phyloP scores from a whole-genome alignment of 1,140 invertebrate species.

The Sitodiplosis mosellana region DNA sequence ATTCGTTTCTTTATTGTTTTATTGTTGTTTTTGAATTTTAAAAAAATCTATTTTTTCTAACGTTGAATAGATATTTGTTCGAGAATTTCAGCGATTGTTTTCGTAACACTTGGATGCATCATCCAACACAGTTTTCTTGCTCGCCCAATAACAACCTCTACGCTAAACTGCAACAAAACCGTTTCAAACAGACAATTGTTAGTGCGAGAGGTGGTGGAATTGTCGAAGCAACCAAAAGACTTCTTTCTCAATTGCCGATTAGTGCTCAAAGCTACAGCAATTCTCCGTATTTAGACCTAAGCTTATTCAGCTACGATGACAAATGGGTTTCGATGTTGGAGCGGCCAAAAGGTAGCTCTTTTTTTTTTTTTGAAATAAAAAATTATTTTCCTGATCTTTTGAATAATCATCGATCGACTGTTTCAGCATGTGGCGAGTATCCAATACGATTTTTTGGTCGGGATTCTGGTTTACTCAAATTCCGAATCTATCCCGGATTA shows the following conservation, averaged over 20 bases:
- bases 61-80: conserved; percentile 43
- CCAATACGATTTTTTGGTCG: conserved; percentile 86
- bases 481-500: conserved; percentile 68
- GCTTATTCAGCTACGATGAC: conserved; percentile 89
- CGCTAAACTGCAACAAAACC: conserved; percentile 35
- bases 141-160: conserved; percentile 84
- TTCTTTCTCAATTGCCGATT: conserved; percentile 83
- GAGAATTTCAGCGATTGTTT: conserved; percentile 89
- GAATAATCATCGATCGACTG: no score
- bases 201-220: conserved; percentile 68
- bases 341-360: conserved; percentile 47
- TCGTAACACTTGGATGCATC: conserved; percentile 67
- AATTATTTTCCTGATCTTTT: conserved; percentile 9
- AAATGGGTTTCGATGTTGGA: conserved; percentile 93
- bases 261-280: conserved; percentile 86
- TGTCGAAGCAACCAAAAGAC: conserved; percentile 72
- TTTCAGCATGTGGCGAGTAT: conserved; percentile 61
- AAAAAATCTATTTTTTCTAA: no score
- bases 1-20: no score
- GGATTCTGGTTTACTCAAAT: conserved; percentile 76
- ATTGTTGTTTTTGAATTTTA: no score
- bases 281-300: conserved; percentile 83
- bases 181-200: conserved; percentile 77
- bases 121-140: conserved; percentile 71
- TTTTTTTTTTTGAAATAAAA: no score